Evolutionary conservation across 2,888 invertebrate genomes (phyloP).

Genomic region (Clepsis dumicolana): DNA sequence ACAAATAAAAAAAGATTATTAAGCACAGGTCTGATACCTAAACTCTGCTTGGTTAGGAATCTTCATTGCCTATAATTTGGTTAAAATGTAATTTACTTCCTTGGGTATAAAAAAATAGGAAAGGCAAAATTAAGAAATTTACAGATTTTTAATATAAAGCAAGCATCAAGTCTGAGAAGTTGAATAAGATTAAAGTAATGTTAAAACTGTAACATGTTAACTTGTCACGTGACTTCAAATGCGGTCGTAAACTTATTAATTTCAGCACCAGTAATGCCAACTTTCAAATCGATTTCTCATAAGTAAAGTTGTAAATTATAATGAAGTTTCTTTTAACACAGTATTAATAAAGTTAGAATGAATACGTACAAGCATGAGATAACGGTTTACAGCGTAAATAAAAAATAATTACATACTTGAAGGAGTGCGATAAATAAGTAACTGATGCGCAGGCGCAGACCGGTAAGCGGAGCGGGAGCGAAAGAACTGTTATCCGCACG

Average conservation of each 20-base stretch:
- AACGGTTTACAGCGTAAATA: slow-evolving; percentile 45
- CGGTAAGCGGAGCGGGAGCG: slow-evolving; percentile 45
- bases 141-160: no score
- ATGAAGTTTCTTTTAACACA: neutral
- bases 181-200: no score
- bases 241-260: neutral
- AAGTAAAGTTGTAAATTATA: no score
- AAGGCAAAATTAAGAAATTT: no score
- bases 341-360: slow-evolving; percentile 30
- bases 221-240: neutral
- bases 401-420: slow-evolving; percentile 60
- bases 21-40: no score
- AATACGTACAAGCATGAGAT: slow-evolving; percentile 18
- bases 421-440: slow-evolving; percentile 73
- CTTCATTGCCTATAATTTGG: no score
- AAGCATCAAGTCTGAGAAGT: no score
- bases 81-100: no score
- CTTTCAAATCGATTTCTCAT: slow-evolving; percentile 2
- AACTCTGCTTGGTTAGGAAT: no score
- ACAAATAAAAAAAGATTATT: no score
- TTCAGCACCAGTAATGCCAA: neutral
- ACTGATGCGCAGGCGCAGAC: slow-evolving; percentile 54
- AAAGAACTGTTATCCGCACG: neutral
- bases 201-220: neutral
- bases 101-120: no score